Conservation (phyloP, 2,113 vertebrate species). For the Lipophrys pholis region DNA sequence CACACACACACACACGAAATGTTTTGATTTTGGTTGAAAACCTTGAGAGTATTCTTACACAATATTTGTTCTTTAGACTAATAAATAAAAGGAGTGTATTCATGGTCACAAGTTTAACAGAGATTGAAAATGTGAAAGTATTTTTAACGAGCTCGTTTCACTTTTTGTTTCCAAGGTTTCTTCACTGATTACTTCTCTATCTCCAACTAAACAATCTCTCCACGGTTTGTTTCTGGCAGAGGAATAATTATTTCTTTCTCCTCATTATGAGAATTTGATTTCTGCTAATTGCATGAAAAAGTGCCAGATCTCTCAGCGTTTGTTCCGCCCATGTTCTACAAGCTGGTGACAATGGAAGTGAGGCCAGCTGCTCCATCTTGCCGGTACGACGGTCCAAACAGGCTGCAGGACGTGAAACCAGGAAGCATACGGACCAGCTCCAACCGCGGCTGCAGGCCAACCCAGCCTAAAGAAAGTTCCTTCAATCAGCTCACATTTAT, state of each 20-base stretch:
- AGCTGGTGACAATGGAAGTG: conserved; percentile 35
- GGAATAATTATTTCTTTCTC: conserved; percentile 43
- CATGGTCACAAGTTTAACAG: no score
- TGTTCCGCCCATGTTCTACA: conserved; percentile 40
- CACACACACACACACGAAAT: no score
- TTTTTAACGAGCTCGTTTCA: conserved; percentile 19
- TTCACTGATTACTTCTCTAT: neutral
- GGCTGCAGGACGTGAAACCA: conserved; percentile 17
- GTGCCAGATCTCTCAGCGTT: conserved; percentile 45
- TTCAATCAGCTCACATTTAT: conserved; percentile 33
- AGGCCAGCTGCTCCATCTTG: no score
- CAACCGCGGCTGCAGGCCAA: conserved; percentile 48
- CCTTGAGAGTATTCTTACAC: no score
- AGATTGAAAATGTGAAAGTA: no score
- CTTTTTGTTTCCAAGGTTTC: conserved; percentile 35
- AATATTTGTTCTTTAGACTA: no score
- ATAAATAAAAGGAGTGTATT: no score
- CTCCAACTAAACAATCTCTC: conserved; percentile 3
- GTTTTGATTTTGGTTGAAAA: no score
- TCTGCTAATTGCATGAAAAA: conserved; percentile 66
- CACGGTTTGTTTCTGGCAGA: conserved; percentile 40
- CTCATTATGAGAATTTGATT: conserved; percentile 49
- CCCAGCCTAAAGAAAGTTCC: conserved; percentile 36
- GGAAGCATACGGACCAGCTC: conserved; percentile 67
- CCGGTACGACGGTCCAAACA: no score